A percentile compares a stretch with the other conserved stretches of the same genome.
phyloP scores from a whole-genome alignment of 2,888 invertebrate species.

The Dusona sp. region DNA sequence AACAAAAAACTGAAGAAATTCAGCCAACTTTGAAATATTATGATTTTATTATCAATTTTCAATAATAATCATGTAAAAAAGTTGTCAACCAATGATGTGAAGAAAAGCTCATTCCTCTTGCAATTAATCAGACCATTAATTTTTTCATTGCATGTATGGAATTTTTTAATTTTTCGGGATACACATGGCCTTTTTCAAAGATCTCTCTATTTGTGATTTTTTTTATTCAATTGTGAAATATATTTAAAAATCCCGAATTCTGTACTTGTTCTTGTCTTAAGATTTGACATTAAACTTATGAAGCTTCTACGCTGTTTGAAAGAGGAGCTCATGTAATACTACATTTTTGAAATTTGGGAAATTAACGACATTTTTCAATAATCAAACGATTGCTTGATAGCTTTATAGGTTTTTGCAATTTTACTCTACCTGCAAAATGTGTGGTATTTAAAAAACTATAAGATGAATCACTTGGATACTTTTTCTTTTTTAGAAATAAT shows the following conservation, averaged over 20 bases:
- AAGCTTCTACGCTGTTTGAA: too few species aligned
- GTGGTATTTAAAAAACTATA: not conserved
- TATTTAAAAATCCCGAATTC: too few species aligned
- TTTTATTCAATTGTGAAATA: too few species aligned
- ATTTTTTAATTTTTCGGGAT: too few species aligned
- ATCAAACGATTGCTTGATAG: not conserved
- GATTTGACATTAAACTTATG: too few species aligned
- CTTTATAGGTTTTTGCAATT: too few species aligned
- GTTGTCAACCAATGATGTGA: not conserved
- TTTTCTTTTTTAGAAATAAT: not conserved
- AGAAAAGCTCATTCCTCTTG: not conserved
- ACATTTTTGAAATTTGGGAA: too few species aligned
- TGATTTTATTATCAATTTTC: not conserved
- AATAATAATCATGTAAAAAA: not conserved
- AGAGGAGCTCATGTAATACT: too few species aligned
- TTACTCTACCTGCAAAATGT: too few species aligned
- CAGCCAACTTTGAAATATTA: not conserved
- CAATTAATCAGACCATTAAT: not conserved
- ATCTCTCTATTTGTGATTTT: too few species aligned
- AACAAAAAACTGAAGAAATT: not conserved
- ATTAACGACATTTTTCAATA: not conserved
- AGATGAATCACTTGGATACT: not conserved
- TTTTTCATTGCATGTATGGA: not conserved
- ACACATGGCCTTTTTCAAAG: too few species aligned
- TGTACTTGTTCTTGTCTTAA: too few species aligned